phyloP scores from a whole-genome alignment of 92 coral and sea anemone species.

The Zoanthus solanderi region DNA sequence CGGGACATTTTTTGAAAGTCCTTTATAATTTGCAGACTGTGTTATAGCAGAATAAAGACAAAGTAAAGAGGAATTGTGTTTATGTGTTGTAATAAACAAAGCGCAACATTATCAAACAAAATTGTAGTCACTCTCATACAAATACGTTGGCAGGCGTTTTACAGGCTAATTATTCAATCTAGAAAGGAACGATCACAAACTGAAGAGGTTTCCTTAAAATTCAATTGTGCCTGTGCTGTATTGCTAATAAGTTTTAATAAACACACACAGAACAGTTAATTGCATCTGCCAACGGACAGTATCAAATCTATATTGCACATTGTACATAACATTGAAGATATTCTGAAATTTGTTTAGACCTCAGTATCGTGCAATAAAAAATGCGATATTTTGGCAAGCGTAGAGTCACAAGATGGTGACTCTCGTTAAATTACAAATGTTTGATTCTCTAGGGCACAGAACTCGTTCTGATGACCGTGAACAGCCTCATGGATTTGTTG shows the following conservation, averaged over 20 bases:
- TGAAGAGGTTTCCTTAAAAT: too few species aligned
- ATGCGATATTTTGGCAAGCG: neutral
- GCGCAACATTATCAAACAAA: neutral
- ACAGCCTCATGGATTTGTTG: constrained; percentile 86
- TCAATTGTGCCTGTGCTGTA: neutral
- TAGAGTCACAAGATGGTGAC: constrained; percentile 22
- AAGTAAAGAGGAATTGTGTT: neutral
- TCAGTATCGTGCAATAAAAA: neutral
- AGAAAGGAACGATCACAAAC: neutral
- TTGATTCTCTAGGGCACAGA: constrained; percentile 90
- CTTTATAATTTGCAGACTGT: neutral
- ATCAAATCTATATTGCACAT: neutral
- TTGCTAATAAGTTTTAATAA: neutral
- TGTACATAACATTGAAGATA: neutral
- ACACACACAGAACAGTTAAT: neutral
- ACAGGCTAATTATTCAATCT: neutral
- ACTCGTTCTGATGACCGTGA: constrained; percentile 98
- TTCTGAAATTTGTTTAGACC: neutral
- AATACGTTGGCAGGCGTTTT: neutral
- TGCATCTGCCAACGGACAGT: neutral
- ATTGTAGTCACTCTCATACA: neutral
- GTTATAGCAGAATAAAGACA: neutral
- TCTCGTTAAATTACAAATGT: constrained; percentile 40
- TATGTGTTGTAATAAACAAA: neutral
- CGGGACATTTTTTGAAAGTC: neutral